A percentile compares a stretch with the other conserved stretches of the same genome.
phyloP scores from a whole-genome alignment of 2,113 vertebrate species.

The Phoxinus phoxinus region DNA sequence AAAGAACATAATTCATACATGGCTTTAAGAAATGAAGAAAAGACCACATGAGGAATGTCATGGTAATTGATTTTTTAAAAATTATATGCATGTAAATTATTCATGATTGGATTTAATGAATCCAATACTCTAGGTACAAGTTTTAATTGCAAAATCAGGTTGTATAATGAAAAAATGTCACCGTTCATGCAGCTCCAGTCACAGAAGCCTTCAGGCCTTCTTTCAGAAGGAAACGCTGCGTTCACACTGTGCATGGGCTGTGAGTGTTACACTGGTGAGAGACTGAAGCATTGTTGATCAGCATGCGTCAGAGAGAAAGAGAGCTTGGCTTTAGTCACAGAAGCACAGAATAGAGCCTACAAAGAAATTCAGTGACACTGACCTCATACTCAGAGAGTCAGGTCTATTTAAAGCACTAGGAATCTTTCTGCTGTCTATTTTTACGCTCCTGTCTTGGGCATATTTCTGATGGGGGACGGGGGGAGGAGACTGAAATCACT shows the following conservation, averaged over 20 bases:
- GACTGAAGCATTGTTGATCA: constrained; percentile 2
- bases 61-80: constrained; percentile 3
- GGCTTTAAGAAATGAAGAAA: not conserved
- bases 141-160: constrained; percentile 41
- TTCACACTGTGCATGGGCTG: constrained; percentile 12
- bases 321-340: constrained; percentile 36
- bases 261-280: constrained; percentile 11
- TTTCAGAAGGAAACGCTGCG: constrained; percentile 10
- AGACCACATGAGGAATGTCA: constrained; percentile 20
- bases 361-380: constrained; percentile 44
- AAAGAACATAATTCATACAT: constrained; percentile 5
- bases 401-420: constrained; percentile 53
- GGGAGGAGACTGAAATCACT: constrained; percentile 32
- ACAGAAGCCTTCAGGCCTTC: constrained; percentile 27
- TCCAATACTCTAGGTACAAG: constrained; percentile 32
- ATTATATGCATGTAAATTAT: constrained; percentile 18
- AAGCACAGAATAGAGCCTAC: constrained; percentile 18
- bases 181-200: constrained; percentile 25
- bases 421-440: constrained; percentile 52
- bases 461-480: constrained; percentile 30
- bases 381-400: constrained; percentile 40
- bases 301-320: constrained; percentile 9
- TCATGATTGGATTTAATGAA: constrained; percentile 41
- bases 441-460: constrained; percentile 44
- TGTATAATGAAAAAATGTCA: constrained; percentile 30